A percentile compares a stretch with the other conserved stretches of the same genome.
phyloP scores from a whole-genome alignment of 53 echinoderm and acorn worm genomes.

The Echinometra lucunter region DNA sequence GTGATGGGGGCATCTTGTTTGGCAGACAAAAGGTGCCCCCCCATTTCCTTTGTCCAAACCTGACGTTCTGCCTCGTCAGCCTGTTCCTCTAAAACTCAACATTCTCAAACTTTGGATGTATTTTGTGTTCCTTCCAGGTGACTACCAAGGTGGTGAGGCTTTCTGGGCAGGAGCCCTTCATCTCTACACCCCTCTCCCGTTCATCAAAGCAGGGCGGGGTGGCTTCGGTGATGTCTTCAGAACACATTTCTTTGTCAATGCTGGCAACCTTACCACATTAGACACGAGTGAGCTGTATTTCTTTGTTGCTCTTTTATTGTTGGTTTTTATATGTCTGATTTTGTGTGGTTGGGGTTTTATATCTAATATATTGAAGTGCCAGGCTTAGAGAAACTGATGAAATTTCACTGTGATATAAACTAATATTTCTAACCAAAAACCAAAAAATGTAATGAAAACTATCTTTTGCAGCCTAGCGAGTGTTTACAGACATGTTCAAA shows the following conservation, averaged over 20 bases:
- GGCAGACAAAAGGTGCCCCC: too few relatives aligned
- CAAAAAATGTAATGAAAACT: too few relatives aligned
- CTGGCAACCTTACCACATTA: constrained; percentile 94
- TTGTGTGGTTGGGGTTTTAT: too few relatives aligned
- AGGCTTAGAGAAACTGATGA: too few relatives aligned
- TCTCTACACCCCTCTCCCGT: constrained; percentile 96
- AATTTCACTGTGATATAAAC: too few relatives aligned
- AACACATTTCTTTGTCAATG: constrained; percentile 94
- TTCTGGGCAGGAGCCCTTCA: constrained; percentile 95
- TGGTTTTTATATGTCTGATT: neutral
- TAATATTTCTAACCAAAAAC: too few relatives aligned
- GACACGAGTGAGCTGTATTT: constrained; percentile 85
- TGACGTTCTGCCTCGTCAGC: too few relatives aligned
- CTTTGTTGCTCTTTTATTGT: neutral
- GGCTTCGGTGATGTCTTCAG: constrained; percentile 87
- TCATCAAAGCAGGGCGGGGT: constrained; percentile 86
- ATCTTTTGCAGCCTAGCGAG: too few relatives aligned
- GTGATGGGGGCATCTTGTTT: too few relatives aligned
- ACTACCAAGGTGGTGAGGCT: constrained; percentile 90
- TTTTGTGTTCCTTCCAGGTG: constrained; percentile 71
- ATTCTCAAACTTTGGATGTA: neutral
- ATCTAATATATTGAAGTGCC: too few relatives aligned
- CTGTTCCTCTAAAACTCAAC: neutral
- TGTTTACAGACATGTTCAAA: too few relatives aligned
- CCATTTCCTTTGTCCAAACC: too few relatives aligned